Evolutionary conservation across 2,113 vertebrate species (phyloP), one percentile per base, ranked within the genome.

Genomic region (Leptodactylus fuscus): DNA sequence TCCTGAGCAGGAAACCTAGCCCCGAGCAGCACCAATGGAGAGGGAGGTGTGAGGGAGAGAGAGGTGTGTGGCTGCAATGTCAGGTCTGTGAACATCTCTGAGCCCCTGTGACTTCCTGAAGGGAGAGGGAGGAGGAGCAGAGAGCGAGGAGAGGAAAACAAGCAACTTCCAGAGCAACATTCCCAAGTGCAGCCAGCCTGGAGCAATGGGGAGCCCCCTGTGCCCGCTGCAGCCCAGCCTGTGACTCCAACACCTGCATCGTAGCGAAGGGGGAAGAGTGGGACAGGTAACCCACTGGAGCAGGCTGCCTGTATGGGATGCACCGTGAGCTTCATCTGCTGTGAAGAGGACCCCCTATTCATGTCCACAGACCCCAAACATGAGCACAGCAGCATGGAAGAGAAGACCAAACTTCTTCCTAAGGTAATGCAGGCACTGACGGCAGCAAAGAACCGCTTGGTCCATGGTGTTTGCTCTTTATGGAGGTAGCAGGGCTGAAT

Each of bases 271-370:
- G 53, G 20, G 71, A n/a, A n/a, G 49, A 60, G 48, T 18, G 44
- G 74, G 53, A 24, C 62, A 67, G 83, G 75, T 69, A 32, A 41
- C 65, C 38, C 22, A 27, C 20, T 60, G 2, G 53, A 24, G 88
- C 87, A 87, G 41, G 71, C 71, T 32, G 94, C 89, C 91, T 92
- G 94, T 92, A 95, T 95, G 95, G 95, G 95, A 94, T 95, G 94
- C 93, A 94, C 94, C n/a, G 94, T 95, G 92, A 95, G 95, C 87
- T 94, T 95, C 88, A 90, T 95, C 88, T 95, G 94, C 90, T 95
- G 94, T 91, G 94, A 95, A 90, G 94, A 95, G 70, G 95, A 95
- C 75, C 92, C 94, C 89, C 89, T 69, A 18, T 49, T 16, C 27
- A 76, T 83, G 82, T 83, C 82, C 49, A 53, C 71, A 8, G 82